A percentile compares a stretch with the other conserved stretches of the same genome.
phyloP scores from a whole-genome alignment of 1,140 invertebrate genomes.

The Planococcus citri region DNA sequence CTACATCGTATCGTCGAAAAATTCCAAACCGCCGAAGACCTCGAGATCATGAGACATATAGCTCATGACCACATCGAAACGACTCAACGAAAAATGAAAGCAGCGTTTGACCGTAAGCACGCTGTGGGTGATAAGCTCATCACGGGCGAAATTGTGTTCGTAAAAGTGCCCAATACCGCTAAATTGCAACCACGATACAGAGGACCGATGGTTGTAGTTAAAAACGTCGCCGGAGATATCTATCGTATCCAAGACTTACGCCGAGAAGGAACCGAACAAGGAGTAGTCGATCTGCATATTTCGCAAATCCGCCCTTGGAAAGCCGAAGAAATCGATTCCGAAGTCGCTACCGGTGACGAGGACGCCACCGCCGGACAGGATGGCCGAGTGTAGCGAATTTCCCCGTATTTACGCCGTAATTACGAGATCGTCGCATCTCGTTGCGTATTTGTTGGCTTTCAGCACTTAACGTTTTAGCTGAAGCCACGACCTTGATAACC shows the following conservation, averaged over 20 bases:
- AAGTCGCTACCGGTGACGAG: background rate
- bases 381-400: too few relatives aligned
- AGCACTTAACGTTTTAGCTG: too few relatives aligned
- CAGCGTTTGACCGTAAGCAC: background rate
- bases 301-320: background rate
- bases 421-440: too few relatives aligned
- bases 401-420: too few relatives aligned
- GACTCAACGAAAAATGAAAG: background rate
- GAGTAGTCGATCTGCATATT: background rate
- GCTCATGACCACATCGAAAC: background rate
- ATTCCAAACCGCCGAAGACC: background rate
- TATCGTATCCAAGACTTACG: background rate
- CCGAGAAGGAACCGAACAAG: background rate
- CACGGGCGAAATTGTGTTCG: background rate
- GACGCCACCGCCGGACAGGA: too few relatives aligned
- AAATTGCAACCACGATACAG: background rate
- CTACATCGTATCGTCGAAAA: background rate
- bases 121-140: background rate
- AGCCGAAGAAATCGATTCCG: background rate
- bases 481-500: too few relatives aligned
- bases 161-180: background rate
- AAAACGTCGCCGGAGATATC: background rate
- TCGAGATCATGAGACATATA: background rate
- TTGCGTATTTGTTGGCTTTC: too few relatives aligned
- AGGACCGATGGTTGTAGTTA: background rate